Evolutionary conservation across 2,888 invertebrate genomes (phyloP), one percentile per base, ranked within the genome.

Genomic region (Nymphalis c-album): DNA sequence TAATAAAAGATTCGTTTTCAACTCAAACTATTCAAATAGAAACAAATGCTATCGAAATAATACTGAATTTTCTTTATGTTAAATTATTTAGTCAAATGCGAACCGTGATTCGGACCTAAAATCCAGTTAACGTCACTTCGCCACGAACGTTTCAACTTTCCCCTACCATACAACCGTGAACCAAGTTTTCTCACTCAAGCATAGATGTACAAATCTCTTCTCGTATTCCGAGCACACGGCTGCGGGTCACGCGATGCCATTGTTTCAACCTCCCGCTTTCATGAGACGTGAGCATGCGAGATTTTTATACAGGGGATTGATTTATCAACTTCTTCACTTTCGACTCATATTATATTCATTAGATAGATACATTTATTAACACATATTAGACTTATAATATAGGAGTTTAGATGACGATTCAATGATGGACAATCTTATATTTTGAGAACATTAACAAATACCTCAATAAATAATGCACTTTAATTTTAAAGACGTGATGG

Each of bases 201-300:
- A 18, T 57, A n/a, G 17, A n/a, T 17, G 53, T 31, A 22, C 22
- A 22, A 53, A 26, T 16, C 53, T 51, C 51, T 51, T 51, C 22
- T 16, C 22, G 26, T 40, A 58, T 58, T 58, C 58, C 20, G 35
- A 50, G 53, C 50, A 55, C 63, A 68, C 64, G 60, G 55, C 45
- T 45, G 60, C 64, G 18, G 63, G 60, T 68, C 68, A 68, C 68
- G 68, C 68, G 57, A 68, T 50, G 18, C 51, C 31, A 48, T 46
- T 60, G 58, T 60, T 63, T 53, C 40, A 8, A 35, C 40, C 13
- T 16, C 59, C 10, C 31, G n/a, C 31, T 57, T 57, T 35, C 57
- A 40, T 40, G 57, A 18, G 18, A 57, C 35, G 35, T 57, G 40
- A 57, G 18, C 57, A 40, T 57, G 40, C 57, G 57, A 57, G 57